Evolutionary conservation across 1,140 invertebrate species (phyloP).

Genomic region (Drosophila sp.): DNA sequence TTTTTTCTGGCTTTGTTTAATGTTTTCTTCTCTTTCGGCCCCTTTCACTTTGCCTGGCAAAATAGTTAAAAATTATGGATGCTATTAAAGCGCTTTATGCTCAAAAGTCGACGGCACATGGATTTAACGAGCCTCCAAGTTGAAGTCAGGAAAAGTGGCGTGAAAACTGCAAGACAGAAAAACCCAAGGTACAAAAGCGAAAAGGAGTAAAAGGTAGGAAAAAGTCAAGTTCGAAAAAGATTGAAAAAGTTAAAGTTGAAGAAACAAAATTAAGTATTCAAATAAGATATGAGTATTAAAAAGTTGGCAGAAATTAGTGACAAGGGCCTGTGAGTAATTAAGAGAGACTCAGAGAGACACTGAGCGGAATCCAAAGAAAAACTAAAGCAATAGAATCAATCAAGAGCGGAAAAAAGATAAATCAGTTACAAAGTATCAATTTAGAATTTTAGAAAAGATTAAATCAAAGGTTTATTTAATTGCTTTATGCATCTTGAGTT

Average conservation of each 20-base stretch:
- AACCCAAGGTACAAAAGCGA: neutral
- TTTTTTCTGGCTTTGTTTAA: constrained; percentile 32
- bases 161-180: constrained; percentile 20
- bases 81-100: constrained; percentile 70
- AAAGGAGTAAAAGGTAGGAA: neutral
- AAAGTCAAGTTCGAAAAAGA: constrained; percentile 14
- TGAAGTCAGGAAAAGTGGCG: constrained; percentile 12
- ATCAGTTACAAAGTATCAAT: neutral
- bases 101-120: constrained; percentile 56
- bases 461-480: neutral
- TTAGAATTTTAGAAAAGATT: neutral
- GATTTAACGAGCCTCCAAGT: constrained; percentile 57
- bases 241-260: neutral
- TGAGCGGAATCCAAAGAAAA: neutral
- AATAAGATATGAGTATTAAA: too few species aligned
- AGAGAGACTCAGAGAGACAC: neutral
- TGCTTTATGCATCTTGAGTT: too few species aligned
- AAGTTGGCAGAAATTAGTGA: neutral
- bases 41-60: neutral
- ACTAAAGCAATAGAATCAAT: constrained; percentile 8
- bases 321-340: neutral
- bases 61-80: constrained; percentile 53
- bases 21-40: neutral
- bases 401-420: neutral
- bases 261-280: neutral